Percentiles rank a stretch among this genome's conserved stretches.
These are phyloP conservation scores for Trogon surrucura DNA, from an alignment of 2,113 vertebrate species.

Conservation along the genomic window DNA sequence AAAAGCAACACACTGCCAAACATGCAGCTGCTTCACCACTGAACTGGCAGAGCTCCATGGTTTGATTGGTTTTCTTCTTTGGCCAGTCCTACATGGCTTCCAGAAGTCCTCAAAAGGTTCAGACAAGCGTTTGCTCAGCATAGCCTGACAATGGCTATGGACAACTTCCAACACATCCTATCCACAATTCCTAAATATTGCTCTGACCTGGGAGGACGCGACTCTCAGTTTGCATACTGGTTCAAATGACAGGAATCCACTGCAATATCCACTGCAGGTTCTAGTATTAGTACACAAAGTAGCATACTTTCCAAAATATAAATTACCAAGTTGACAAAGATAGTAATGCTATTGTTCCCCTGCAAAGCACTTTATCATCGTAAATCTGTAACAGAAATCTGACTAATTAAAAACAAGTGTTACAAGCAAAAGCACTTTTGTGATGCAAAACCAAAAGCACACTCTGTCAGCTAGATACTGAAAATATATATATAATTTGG, in stretches of 20 bases:
- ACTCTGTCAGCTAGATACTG: background rate
- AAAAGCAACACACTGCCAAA: background rate
- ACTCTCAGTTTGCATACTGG: background rate
- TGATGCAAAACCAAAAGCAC: background rate
- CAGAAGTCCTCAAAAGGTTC: background rate
- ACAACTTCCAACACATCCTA: background rate
- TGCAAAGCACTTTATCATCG: background rate
- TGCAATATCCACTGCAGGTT: background rate
- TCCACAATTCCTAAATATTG: background rate
- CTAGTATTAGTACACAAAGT: background rate
- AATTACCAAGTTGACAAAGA: background rate
- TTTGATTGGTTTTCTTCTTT: background rate
- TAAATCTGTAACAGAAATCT: background rate
- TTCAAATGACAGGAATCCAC: background rate
- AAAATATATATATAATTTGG: background rate
- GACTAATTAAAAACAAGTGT: background rate
- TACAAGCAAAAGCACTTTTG: background rate
- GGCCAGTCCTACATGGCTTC: background rate
- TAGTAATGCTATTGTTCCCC: background rate
- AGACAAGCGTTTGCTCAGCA: accelerated
- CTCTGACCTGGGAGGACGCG: background rate
- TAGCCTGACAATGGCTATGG: accelerated
- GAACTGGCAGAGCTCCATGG: background rate
- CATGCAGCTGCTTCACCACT: background rate
- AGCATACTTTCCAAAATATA: background rate